Percentiles rank a stretch among this genome's conserved stretches.
Conservation (phyloP, 2,797 vertebrate species). For the Moxostoma hubbsi region DNA sequence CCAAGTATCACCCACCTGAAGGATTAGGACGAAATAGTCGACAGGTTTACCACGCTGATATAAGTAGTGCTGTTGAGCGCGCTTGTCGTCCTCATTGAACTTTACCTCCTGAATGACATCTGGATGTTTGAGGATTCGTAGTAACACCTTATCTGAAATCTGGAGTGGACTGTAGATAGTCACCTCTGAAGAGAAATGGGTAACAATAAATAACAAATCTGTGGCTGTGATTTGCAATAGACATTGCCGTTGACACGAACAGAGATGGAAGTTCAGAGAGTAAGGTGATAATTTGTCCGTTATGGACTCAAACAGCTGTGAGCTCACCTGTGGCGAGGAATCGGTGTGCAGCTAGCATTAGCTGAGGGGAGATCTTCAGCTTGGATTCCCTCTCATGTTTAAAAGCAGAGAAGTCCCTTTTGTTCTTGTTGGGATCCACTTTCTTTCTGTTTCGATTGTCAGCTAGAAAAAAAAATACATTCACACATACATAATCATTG, state of each 20-base stretch:
- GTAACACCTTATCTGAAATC: constrained; percentile 91
- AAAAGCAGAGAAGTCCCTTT: constrained; percentile 93
- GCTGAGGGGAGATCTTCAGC: constrained; percentile 94
- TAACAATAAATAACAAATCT: background rate
- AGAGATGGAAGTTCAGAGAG: background rate
- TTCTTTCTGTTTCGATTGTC: constrained; percentile 92
- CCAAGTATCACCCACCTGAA: constrained; percentile 80
- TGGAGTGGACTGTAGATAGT: constrained; percentile 83
- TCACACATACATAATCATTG: background rate
- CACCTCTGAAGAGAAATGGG: constrained; percentile 79
- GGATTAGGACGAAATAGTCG: constrained; percentile 90
- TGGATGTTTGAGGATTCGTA: constrained; percentile 90
- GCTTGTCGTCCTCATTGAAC: constrained; percentile 88
- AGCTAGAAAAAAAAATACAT: constrained; percentile 69
- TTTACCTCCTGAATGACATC: constrained; percentile 93
- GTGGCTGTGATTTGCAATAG: background rate
- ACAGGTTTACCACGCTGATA: constrained; percentile 87
- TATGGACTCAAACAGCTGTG: background rate
- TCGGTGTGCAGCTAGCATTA: constrained; percentile 93
- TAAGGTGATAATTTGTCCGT: background rate
- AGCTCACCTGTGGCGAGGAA: constrained; percentile 90
- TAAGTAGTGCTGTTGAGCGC: constrained; percentile 80
- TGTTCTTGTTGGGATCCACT: constrained; percentile 84
- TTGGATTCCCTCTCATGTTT: constrained; percentile 87
- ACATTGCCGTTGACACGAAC: too few relatives aligned